Percentiles rank a stretch among this genome's conserved stretches.
Conservation (phyloP, 2,113 vertebrate species). For the Aptenodytes forsteri region DNA sequence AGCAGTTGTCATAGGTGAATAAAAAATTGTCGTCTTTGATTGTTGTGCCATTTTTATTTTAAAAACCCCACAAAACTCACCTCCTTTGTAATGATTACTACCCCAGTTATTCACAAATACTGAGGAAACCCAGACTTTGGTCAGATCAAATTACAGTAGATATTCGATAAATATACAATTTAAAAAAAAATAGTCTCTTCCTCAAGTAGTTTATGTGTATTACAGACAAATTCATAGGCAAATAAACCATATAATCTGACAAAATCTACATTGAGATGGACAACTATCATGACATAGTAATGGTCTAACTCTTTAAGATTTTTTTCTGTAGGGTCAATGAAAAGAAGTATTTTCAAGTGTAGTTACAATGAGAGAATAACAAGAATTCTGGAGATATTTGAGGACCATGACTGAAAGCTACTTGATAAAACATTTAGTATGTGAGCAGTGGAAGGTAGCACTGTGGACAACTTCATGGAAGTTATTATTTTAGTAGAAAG, state of each 20-base stretch:
- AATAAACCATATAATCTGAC: not conserved
- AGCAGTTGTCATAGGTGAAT: not conserved
- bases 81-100: not conserved
- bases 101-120: not conserved
- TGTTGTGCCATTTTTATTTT: not conserved
- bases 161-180: not conserved
- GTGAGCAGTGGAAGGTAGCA: not conserved
- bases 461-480: not conserved
- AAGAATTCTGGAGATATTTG: not conserved
- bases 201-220: not conserved
- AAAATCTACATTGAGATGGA: not conserved
- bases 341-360: not conserved
- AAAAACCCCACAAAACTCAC: not conserved
- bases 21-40: not conserved
- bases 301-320: not conserved
- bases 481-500: not conserved
- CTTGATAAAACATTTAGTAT: not conserved
- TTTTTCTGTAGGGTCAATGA: not conserved
- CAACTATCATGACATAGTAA: not conserved
- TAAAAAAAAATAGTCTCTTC: not conserved
- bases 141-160: not conserved
- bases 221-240: not conserved
- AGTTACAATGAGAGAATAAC: not conserved
- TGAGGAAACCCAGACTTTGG: not conserved
- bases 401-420: not conserved